Percentiles rank a stretch among this genome's conserved stretches.
Conservation (phyloP, 1,140 invertebrate genomes). For the Drosophila neocordata region DNA sequence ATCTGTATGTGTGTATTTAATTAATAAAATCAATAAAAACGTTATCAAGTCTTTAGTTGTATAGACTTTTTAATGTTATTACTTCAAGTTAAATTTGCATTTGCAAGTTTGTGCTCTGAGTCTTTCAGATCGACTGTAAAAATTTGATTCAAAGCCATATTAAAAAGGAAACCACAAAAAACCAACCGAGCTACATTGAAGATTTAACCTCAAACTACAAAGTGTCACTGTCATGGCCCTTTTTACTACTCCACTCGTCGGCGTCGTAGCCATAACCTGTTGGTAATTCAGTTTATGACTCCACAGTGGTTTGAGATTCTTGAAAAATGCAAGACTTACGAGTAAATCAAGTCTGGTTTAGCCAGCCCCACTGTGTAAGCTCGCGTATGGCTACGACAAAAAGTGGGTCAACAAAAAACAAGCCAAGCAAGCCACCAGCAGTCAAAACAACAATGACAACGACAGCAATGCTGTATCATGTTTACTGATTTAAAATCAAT, state of each 20-base stretch:
- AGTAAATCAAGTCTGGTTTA: conserved; percentile 39
- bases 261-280: conserved; percentile 71
- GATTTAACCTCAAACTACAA: conserved; percentile 82
- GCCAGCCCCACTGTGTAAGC: conserved; percentile 55
- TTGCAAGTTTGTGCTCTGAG: conserved; percentile 54
- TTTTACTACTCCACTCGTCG: conserved; percentile 66
- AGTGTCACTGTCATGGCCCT: conserved; percentile 82
- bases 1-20: conserved; percentile 34
- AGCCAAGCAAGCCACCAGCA: conserved; percentile 58
- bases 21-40: conserved; percentile 71
- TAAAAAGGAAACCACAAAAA: conserved; percentile 24
- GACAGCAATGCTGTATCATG: conserved; percentile 64
- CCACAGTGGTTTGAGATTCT: conserved; percentile 41
- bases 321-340: conserved; percentile 5
- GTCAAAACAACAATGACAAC: conserved; percentile 42
- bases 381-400: conserved; percentile 65
- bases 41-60: conserved; percentile 31
- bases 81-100: conserved; percentile 4
- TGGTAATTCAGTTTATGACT: conserved; percentile 78
- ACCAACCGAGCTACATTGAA: conserved; percentile 62
- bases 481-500: conserved; percentile 16
- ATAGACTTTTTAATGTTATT: conserved; percentile 23
- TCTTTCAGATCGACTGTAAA: conserved; percentile 50
- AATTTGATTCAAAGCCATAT: no score
- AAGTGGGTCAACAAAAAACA: conserved; percentile 78